Evolutionary conservation across 2,797 vertebrate species (phyloP).

Genomic region (Crocidura indochinensis): DNA sequence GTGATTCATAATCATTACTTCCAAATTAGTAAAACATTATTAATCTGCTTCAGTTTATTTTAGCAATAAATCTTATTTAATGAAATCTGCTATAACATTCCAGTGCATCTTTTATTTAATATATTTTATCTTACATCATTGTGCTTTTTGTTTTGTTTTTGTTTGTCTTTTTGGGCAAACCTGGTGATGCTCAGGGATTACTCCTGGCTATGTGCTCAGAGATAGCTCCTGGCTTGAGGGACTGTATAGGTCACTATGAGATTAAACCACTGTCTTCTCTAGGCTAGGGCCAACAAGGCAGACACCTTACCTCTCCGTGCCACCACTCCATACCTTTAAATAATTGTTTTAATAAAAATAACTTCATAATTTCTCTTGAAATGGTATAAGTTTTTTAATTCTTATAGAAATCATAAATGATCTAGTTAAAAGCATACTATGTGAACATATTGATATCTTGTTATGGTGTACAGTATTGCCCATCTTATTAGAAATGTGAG

Average conservation of each 20-base stretch:
- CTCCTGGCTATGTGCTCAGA: too few relatives aligned
- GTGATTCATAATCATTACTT: too few relatives aligned
- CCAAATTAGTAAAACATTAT: not conserved
- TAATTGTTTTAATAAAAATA: conserved; percentile 11
- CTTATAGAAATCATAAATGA: not conserved
- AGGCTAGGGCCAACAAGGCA: too few relatives aligned
- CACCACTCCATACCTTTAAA: too few relatives aligned
- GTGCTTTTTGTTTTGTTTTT: too few relatives aligned
- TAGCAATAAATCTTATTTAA: not conserved
- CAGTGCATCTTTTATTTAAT: too few relatives aligned
- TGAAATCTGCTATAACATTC: not conserved
- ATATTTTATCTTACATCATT: not conserved
- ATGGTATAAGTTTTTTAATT: not conserved
- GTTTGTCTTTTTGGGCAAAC: too few relatives aligned
- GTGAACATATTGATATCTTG: not conserved
- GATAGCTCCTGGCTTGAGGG: too few relatives aligned
- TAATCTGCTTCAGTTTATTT: not conserved
- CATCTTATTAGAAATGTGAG: conserved; percentile 35
- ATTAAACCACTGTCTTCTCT: too few relatives aligned
- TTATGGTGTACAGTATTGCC: conserved; percentile 46
- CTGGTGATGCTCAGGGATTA: too few relatives aligned
- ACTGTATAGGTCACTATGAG: too few relatives aligned
- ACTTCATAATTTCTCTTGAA: not conserved
- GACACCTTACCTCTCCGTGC: too few relatives aligned
- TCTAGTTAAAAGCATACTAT: conserved; percentile 11